These are phyloP conservation scores for Netelia virgata DNA, from an alignment of 2,888 invertebrate species.

Conservation along the genomic window DNA sequence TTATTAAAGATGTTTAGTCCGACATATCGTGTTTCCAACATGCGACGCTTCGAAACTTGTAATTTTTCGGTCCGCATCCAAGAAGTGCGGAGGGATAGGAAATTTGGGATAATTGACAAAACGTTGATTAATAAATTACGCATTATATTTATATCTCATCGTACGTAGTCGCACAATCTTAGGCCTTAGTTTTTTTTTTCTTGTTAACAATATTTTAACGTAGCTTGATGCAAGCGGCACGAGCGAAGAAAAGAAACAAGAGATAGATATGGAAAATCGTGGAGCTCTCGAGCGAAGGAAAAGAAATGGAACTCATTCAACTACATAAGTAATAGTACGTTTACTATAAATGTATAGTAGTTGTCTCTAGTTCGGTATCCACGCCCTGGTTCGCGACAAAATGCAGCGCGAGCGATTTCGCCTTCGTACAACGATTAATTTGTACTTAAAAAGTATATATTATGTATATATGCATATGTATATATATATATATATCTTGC, in stretches of 20 bases:
- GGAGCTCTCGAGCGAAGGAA: slow-evolving; percentile 66
- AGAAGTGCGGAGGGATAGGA: neutral
- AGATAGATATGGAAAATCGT: slow-evolving; percentile 68
- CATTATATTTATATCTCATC: slow-evolving; percentile 76
- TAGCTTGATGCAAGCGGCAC: slow-evolving; percentile 78
- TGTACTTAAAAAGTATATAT: slow-evolving; percentile 74
- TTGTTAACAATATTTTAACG: slow-evolving; percentile 71
- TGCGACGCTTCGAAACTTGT: neutral
- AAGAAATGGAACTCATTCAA: slow-evolving; percentile 54
- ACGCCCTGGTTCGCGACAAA: slow-evolving; percentile 38
- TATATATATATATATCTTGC: slow-evolving; percentile 59
- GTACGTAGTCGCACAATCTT: slow-evolving; percentile 74
- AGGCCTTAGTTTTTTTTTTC: slow-evolving; percentile 70
- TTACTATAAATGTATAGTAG: slow-evolving; percentile 61
- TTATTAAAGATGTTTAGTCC: slow-evolving; percentile 43
- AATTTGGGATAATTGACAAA: slow-evolving; percentile 8
- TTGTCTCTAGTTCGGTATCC: slow-evolving; percentile 73
- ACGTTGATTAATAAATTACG: slow-evolving; percentile 78
- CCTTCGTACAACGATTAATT: slow-evolving; percentile 67
- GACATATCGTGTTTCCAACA: neutral
- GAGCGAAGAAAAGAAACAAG: slow-evolving; percentile 68
- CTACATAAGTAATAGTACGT: slow-evolving; percentile 70
- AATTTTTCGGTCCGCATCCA: neutral
- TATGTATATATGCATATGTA: slow-evolving; percentile 33
- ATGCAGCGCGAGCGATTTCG: slow-evolving; percentile 23